Percentiles rank a stretch among this genome's conserved stretches.
Conservation (phyloP, 2,797 vertebrate species). For the Micrastur ruficollis region DNA sequence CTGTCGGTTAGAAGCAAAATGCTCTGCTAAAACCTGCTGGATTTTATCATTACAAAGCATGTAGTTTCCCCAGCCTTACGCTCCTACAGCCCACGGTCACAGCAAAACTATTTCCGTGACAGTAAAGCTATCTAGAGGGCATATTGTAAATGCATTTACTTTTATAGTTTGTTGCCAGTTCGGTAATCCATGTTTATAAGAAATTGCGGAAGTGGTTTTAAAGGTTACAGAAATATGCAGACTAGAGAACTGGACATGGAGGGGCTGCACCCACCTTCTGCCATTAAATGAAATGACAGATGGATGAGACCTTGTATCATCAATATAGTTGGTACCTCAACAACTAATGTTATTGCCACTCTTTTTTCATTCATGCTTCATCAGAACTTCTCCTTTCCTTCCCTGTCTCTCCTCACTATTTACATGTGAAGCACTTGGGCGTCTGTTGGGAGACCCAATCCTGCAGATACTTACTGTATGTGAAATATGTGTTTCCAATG, state of each 20-base stretch:
- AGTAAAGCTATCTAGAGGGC: conserved; percentile 66
- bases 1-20: conserved; percentile 63
- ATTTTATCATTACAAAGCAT: conserved; percentile 44
- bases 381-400: background rate
- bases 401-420: background rate
- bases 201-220: conserved; percentile 60
- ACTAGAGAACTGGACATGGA: conserved; percentile 23
- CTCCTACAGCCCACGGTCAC: conserved; percentile 10
- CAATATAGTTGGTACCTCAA: background rate
- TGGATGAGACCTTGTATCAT: background rate
- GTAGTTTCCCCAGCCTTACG: conserved; percentile 41
- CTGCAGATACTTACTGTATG: background rate
- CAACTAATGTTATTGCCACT: background rate
- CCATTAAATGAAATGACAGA: conserved; percentile 35
- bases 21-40: conserved; percentile 45
- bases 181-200: conserved; percentile 67
- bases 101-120: conserved; percentile 64
- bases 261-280: background rate
- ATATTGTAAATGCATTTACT: conserved; percentile 70
- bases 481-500: background rate
- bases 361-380: background rate
- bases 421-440: background rate
- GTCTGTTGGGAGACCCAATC: background rate
- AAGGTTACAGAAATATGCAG: conserved; percentile 66
- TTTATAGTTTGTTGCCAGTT: conserved; percentile 53